Base-by-base conservation (phyloP, 2,113 vertebrate genomes). In the Meles meles region DNA sequence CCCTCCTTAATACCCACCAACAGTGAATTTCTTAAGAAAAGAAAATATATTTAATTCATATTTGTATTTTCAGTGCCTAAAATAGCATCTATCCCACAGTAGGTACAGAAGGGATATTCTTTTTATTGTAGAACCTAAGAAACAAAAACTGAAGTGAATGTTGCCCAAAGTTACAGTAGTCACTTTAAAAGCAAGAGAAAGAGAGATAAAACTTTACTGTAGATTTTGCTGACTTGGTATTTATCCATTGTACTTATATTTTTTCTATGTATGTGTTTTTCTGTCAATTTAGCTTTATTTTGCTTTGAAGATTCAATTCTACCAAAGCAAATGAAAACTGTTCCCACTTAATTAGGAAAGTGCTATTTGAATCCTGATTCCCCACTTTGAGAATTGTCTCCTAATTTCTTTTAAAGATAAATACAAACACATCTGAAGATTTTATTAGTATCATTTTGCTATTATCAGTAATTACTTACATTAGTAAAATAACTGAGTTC, bases 381-480 rank as follows among this genome's bases (percentile, higher is more conserved):
- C 49, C 3, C 6, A 88, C 31, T 49, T 97, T 87, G 34, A 91
- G 92, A 97, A 94, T 77, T 3, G 55, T 55, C 17, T 15, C 95
- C 27, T 71, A 97, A 94, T 87, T 96, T 95, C 83, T 93, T 96
- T 93, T 79, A 61, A 39, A 88, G 42, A n/a, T 37, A 90, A 18
- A 82, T 86, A 55, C 55, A 86, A 97, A 88, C 21, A 31, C 7
- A 74, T 37, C n/a, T 93, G 52, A 83, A 82, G 27, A 85, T 96
- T 49, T 90, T 94, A 74, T 77, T 96, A 57, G 12, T 71, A 34
- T 72, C 13, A 47, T 87, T 97, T 91, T 61, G 4, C 34, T 74
- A 84, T 95, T 95, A 89, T 79, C 90, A 79, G 42, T 79, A 83
- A 95, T 98, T 90, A 93, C 13, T 95, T 97, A 52, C 37, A 80